Conservation (phyloP, 2,888 invertebrate genomes). For the Apamea sordens region DNA sequence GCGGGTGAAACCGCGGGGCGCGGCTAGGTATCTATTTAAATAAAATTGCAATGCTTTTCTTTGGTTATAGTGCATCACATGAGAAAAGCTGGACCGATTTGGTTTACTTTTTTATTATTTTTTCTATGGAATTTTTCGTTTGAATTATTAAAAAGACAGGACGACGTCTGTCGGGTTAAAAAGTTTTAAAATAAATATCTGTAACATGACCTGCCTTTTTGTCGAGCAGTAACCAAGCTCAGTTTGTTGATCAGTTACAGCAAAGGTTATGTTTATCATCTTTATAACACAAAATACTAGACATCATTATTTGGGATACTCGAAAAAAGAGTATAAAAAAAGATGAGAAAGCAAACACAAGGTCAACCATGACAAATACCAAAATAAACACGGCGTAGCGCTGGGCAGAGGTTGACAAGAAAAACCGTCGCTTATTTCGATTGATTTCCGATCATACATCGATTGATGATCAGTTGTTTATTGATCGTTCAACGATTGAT, state of each 20-base stretch:
- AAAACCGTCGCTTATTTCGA: not conserved
- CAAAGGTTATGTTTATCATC: not conserved
- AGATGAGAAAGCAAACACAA: not conserved
- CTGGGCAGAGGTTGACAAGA: not conserved
- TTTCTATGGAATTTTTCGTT: not conserved
- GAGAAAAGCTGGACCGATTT: not conserved
- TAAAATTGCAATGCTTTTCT: not conserved
- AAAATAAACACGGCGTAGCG: not conserved
- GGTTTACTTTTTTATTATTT: no score
- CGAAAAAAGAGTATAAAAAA: not conserved
- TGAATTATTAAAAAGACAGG: not conserved
- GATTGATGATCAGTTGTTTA: not conserved
- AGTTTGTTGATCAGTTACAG: not conserved
- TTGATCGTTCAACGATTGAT: not conserved
- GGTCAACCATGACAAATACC: not conserved
- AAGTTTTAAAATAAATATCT: not conserved
- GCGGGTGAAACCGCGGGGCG: no score
- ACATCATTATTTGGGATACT: not conserved
- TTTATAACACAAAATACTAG: not conserved
- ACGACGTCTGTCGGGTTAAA: not conserved
- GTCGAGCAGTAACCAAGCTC: not conserved
- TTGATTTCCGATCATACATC: no score
- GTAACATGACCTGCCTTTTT: not conserved
- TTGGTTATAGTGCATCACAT: not conserved
- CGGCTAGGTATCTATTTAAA: not conserved